Percentiles rank a stretch among this genome's conserved stretches.
phyloP scores from a whole-genome alignment of 2,888 invertebrate genomes.

The Cheilosia urbana region DNA sequence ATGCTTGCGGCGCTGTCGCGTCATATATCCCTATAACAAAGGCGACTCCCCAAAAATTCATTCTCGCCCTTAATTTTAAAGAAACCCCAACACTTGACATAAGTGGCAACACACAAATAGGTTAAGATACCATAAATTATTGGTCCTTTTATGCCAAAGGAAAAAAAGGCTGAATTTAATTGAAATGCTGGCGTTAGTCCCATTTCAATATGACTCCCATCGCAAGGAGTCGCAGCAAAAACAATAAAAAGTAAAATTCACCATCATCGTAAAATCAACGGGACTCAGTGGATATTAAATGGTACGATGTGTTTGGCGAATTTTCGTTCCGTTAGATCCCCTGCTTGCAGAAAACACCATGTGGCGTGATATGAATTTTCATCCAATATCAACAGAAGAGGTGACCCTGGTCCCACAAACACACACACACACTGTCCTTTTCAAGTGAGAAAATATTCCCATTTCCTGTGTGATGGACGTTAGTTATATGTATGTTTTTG shows the following conservation, averaged over 20 bases:
- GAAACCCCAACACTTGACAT: constrained; percentile 24
- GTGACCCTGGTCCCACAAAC: not conserved
- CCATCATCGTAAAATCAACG: constrained; percentile 4
- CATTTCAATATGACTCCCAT: constrained; percentile 5
- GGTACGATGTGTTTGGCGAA: not conserved
- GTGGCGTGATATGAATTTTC: not conserved
- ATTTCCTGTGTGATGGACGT: not conserved
- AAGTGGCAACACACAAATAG: constrained; percentile 40
- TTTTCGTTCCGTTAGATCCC: not conserved
- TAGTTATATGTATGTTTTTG: not conserved
- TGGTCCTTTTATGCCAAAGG: constrained; percentile 12
- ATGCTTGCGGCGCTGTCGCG: not conserved
- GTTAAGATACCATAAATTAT: constrained; percentile 35
- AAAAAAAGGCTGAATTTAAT: constrained; percentile 24
- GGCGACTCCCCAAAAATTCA: not conserved
- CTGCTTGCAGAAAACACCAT: not conserved
- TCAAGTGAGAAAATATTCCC: not conserved
- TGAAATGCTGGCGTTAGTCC: constrained; percentile 30
- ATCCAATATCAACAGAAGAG: not conserved
- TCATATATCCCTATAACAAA: constrained; percentile 18
- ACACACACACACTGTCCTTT: not conserved
- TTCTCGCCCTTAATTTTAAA: constrained; percentile 10
- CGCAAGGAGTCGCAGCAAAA: not conserved
- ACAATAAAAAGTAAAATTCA: not conserved
- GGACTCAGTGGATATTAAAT: not conserved